Conservation (phyloP, 1,140 invertebrate genomes). For the Sycophila sp. region DNA sequence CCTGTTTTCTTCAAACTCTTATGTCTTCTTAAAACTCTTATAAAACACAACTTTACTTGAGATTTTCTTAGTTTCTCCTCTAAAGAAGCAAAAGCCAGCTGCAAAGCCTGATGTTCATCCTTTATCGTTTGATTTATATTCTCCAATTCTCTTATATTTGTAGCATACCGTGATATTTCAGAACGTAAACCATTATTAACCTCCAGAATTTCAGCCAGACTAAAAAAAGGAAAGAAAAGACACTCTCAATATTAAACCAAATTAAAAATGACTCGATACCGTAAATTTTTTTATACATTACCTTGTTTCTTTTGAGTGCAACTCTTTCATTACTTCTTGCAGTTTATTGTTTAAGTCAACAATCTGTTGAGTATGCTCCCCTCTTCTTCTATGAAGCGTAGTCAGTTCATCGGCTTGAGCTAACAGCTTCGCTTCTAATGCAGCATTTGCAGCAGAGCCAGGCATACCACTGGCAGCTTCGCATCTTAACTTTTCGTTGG, state of each 20-base stretch:
- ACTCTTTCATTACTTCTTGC: slow-evolving; percentile 84
- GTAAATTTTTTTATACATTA: no score
- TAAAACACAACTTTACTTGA: slow-evolving; percentile 71
- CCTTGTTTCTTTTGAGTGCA: slow-evolving; percentile 79
- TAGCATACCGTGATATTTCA: slow-evolving; percentile 74
- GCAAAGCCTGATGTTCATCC: slow-evolving; percentile 95
- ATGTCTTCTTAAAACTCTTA: no score
- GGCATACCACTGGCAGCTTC: slow-evolving; percentile 65
- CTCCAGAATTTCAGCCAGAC: slow-evolving; percentile 77
- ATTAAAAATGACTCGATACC: no score
- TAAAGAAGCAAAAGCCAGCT: slow-evolving; percentile 87
- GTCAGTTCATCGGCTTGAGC: slow-evolving; percentile 92
- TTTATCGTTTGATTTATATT: slow-evolving; percentile 86
- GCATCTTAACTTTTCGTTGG: slow-evolving; percentile 82
- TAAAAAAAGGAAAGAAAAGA: no score
- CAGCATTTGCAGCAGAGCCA: slow-evolving; percentile 59
- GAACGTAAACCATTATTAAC: slow-evolving; percentile 73
- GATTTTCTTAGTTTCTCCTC: slow-evolving; percentile 89
- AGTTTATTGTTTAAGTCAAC: slow-evolving; percentile 88
- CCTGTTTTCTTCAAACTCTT: slow-evolving; percentile 82
- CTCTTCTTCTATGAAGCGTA: slow-evolving; percentile 85
- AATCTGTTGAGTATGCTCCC: slow-evolving; percentile 93
- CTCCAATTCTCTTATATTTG: slow-evolving; percentile 77
- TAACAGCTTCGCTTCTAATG: slow-evolving; percentile 86
- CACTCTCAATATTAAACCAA: no score